Base-by-base conservation (phyloP, 2,888 invertebrate genomes). In the Ametastegia equiseti region DNA sequence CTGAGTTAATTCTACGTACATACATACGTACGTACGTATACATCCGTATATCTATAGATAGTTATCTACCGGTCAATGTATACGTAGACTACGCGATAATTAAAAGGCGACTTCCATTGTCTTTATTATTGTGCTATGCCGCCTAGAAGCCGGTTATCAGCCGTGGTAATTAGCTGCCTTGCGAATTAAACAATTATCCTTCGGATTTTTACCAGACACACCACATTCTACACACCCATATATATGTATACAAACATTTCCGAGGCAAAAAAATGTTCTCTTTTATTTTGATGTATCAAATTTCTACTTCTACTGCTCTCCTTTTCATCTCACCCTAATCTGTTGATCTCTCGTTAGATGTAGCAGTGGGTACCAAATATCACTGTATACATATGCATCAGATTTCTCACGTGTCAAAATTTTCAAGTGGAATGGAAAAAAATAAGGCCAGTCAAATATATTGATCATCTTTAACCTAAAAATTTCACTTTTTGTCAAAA, bases 91-190 rank as follows among this genome's bases (percentile, higher is more conserved):
- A 42, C 50, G 73, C 73, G 30, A 73, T 47, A 69, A 69, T 30
- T 47, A 73, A 47, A 73, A 73, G 4, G 50, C 73, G 50, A 73
- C 15, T 73, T 73, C 69, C 23, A 69, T 39, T 69, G 73, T 73
- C 73, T 73, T 73, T 39, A 33, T 50, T 73, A 42, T 73, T 33
- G 45, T 47, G 47, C 50, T 50, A 47, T 19, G n/a, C 47, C 73
- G 33, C 6, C 11, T 33, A 47, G 45, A 73, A 45, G n/a, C 50
- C 30, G 50, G 11, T 73, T 30, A 73, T 73, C 50, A 73, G 42
- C 36, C 50, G 50, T 30, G 30, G 47, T 73, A 73, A 73, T 50
- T 47, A 50, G 45, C 73, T 73, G 27, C 19, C 33, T 33, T 47
- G 73, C 11, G 33, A 47, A 73, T 73, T 19, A 7, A 50, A 73